Base-by-base conservation (phyloP, 2,797 vertebrate species). In the Gymnothorax javanicus region DNA sequence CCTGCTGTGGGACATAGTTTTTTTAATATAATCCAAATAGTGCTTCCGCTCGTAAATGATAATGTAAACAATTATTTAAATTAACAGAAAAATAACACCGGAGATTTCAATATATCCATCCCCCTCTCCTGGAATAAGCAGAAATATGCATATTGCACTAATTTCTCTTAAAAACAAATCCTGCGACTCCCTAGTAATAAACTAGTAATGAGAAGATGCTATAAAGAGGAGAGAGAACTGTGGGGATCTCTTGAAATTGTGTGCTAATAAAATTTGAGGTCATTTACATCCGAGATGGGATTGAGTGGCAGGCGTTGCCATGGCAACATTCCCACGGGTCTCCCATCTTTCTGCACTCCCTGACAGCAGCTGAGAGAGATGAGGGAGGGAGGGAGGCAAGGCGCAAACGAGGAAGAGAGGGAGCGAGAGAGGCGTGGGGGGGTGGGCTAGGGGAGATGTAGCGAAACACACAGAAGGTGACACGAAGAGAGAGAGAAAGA, bases 281-380 rank as follows among this genome's bases (percentile, higher is more conserved):
- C 91, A 93, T 93, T 93, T 93, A 93, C 92, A 93, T 93, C 91
- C 90, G 87, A 91, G 93, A 92, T 92, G 91, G 93, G 91, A 93
- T 91, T 93, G 93, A 93, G 91, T 93, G 93, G 93, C 92, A 92
- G 89, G 89, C 89, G 93, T 93, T 93, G 91, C 93, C 89, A 93
- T 92, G 90, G 88, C 86, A 67, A 93, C 92, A 91, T 93, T 93
- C 93, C 93, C 93, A 93, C 91, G 91, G 93, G 93, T 93, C 91
- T 91, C 89, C 91, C 89, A 90, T 89, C 86, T 79, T 86, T 91
- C 87, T 81, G 86, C 89, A 64, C 90, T 91, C 88, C 73, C 91
- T 93, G 93, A 93, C 91, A 93, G 91, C 91, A 91, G 89, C 82
- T 59, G 86, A 91, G 89, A 90, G 83, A 88, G 85, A 71, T 57